phyloP scores from a whole-genome alignment of 2,888 invertebrate species.

The Tetramorium bicarinatum region DNA sequence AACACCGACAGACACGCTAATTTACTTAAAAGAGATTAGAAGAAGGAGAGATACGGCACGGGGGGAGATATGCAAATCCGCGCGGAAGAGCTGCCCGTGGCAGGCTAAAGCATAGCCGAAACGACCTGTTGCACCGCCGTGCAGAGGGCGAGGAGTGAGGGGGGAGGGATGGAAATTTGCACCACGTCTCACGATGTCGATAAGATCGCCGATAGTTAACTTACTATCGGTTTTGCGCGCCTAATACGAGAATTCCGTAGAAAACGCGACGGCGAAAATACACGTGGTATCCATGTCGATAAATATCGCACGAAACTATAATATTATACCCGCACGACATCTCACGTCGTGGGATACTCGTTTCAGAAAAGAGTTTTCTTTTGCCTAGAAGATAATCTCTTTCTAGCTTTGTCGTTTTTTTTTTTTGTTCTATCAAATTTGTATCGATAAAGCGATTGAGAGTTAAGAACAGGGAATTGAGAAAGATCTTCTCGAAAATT shows the following conservation, averaged over 20 bases:
- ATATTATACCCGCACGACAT: conserved; percentile 18
- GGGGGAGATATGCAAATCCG: conserved; percentile 63
- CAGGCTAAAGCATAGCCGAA: conserved; percentile 55
- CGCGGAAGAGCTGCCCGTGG: conserved; percentile 20
- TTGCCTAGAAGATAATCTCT: neutral
- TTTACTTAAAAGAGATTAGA: conserved; percentile 63
- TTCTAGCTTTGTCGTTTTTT: neutral
- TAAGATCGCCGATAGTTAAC: conserved; percentile 68
- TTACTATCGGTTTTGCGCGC: conserved; percentile 46
- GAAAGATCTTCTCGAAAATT: neutral
- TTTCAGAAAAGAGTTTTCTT: neutral
- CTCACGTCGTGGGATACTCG: conserved; percentile 1
- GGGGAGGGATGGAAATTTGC: conserved; percentile 31
- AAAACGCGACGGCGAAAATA: conserved; percentile 11
- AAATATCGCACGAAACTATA: conserved; percentile 40
- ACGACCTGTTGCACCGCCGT: conserved; percentile 70
- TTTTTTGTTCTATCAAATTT: neutral
- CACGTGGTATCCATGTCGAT: conserved; percentile 32
- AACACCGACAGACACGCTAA: conserved; percentile 56
- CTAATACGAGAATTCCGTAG: conserved; percentile 40
- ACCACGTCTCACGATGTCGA: conserved; percentile 59
- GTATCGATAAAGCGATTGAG: conserved; percentile 2
- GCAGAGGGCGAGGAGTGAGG: conserved; percentile 15
- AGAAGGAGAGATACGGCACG: conserved; percentile 39
- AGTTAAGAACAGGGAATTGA: neutral